phyloP scores from a whole-genome alignment of 2,113 vertebrate genomes.

The Brienomyrus longianalis region DNA sequence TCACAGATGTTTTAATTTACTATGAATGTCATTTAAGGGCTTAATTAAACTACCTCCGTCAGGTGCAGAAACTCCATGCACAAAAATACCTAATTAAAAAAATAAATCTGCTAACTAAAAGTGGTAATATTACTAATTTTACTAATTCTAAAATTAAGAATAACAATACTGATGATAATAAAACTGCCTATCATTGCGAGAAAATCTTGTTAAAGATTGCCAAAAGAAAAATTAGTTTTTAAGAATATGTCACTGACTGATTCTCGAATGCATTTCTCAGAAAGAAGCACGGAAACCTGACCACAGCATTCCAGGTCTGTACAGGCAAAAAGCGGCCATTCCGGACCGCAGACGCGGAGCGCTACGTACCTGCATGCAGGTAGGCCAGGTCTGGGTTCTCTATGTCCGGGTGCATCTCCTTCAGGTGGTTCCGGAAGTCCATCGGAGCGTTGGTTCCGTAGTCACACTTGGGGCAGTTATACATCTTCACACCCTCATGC shows the following conservation, averaged over 20 bases:
- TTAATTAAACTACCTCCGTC: not conserved
- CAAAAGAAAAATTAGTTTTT: not conserved
- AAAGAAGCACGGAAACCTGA: not conserved
- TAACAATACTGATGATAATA: not conserved
- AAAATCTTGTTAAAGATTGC: not conserved
- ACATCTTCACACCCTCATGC: constrained; percentile 97
- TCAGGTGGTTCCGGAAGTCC: constrained; percentile 95
- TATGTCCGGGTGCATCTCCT: constrained; percentile 83
- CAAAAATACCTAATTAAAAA: not conserved
- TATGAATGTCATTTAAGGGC: not conserved
- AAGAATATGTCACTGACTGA: not conserved
- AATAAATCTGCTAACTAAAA: not conserved
- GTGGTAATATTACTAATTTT: not conserved
- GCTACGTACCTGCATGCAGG: constrained; percentile 82
- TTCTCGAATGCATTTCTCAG: not conserved
- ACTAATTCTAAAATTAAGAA: not conserved
- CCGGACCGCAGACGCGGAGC: not conserved
- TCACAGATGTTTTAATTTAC: not conserved
- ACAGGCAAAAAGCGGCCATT: not conserved
- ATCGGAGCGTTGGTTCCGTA: constrained; percentile 85
- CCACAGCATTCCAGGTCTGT: not conserved
- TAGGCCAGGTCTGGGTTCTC: constrained; percentile 97
- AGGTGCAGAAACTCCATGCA: not conserved
- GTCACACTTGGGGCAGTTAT: constrained; percentile 92
- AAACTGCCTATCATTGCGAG: not conserved